phyloP scores from a whole-genome alignment of 2,113 vertebrate species.

The Hippocampus zosterae region DNA sequence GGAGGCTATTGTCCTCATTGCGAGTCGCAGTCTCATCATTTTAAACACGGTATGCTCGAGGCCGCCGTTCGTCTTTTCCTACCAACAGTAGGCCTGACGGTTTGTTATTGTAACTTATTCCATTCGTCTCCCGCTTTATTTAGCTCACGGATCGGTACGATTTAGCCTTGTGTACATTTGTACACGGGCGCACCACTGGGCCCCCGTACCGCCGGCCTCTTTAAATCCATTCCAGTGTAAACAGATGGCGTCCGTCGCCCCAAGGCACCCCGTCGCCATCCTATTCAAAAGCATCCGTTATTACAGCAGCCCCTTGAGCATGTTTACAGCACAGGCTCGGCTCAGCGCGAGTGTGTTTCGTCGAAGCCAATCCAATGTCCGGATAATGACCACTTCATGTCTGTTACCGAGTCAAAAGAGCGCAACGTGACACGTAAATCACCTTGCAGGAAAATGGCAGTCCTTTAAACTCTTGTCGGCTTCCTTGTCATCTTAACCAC shows the following conservation, averaged over 20 bases:
- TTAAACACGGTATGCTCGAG: not conserved
- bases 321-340: constrained; percentile 63
- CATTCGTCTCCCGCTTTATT: constrained; percentile 82
- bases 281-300: constrained; percentile 67
- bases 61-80: constrained; percentile 6
- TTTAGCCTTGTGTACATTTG: constrained; percentile 86
- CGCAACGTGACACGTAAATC: not conserved
- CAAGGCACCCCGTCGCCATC: constrained; percentile 52
- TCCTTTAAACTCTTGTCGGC: not conserved
- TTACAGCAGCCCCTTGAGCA: constrained; percentile 51
- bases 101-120: constrained; percentile 97
- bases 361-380: constrained; percentile 52
- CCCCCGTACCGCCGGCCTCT: constrained; percentile 66
- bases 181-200: constrained; percentile 66
- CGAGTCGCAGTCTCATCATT: not conserved
- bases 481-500: not conserved
- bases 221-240: constrained; percentile 77
- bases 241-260: constrained; percentile 52
- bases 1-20: constrained; percentile 7
- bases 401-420: constrained; percentile 20
- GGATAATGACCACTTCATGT: constrained; percentile 56
- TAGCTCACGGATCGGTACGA: constrained; percentile 49
- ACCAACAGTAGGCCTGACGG: constrained; percentile 80
- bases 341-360: constrained; percentile 55
- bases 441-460: not conserved